Base-by-base conservation (phyloP, 2,113 vertebrate genomes). In the Ornithorhynchus anatinus region DNA sequence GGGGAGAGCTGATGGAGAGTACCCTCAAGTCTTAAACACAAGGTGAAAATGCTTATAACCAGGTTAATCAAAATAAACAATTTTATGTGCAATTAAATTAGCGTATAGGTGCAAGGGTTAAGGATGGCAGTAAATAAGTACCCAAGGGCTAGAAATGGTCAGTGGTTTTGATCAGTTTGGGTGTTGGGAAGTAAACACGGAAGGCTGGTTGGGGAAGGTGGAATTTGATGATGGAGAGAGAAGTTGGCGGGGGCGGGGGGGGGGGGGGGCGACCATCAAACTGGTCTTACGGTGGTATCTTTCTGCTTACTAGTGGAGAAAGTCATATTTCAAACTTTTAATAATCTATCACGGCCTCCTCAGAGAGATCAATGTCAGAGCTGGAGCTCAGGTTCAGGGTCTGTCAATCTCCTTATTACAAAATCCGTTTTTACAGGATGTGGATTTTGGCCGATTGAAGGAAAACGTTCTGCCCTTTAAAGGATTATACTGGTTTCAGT, bases 261-360 rank as follows among this genome's bases (percentile, higher is more conserved):
- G 7, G 22, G 48, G 16, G 11, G 31, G 2, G 16, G 4, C 48
- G 59, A 35, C 23, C 14, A 32, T 45, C 38, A 66, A 5, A 29
- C 52, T 38, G 38, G 20, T 31, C 56, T 50, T 17, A 27, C 15
- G 19, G 15, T 16, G 25, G 15, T 19, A n/a, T 53, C 14, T 58
- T 77, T 68, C 23, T n/a, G 53, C 52, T 22, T 56, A 8, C 57
- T 78, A 66, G 57, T 59, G 22, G 33, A 23, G 58, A 58, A 69
- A 52, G 13, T 61, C 3, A 53, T 14, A 7, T 27, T 54, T 77
- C 50, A 71, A 59, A 17, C 12, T 40, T 59, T 32, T 13, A 51
- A 9, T 69, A 13, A 69, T 36, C 50, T 52, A 20, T 63, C 59
- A 36, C 15, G 70, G 59, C 42, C 16, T 63, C 9, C 31, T 59